phyloP scores from a whole-genome alignment of 2,797 vertebrate genomes.

The Sternarchorhynchus goeldii region DNA sequence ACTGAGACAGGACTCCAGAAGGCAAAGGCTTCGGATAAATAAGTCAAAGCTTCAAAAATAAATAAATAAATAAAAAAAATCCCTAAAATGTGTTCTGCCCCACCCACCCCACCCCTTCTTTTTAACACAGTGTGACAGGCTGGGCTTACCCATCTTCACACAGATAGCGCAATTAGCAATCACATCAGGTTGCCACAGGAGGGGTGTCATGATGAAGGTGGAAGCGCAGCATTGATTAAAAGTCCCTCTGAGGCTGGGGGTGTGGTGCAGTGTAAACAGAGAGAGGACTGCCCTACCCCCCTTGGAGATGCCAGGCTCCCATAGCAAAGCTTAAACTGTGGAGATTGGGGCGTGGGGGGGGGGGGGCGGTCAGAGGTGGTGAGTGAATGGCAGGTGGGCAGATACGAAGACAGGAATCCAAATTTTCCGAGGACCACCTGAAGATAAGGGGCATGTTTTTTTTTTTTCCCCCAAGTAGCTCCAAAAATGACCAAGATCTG shows the following conservation, averaged over 20 bases:
- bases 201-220: conserved; percentile 42
- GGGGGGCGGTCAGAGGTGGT: neutral
- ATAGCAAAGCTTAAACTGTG: conserved; percentile 29
- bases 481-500: too few relatives aligned
- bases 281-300: conserved; percentile 44
- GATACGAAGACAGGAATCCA: conserved; percentile 48
- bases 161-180: conserved; percentile 51
- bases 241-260: conserved; percentile 38
- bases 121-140: conserved; percentile 26
- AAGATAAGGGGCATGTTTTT: conserved; percentile 5
- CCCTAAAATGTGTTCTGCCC: conserved; percentile 35
- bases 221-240: conserved; percentile 51
- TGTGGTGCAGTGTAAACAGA: conserved; percentile 47
- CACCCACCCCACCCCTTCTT: too few relatives aligned
- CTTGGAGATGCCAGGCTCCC: conserved; percentile 48
- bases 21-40: conserved; percentile 42
- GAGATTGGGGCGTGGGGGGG: conserved; percentile 26
- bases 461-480: neutral
- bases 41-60: conserved; percentile 26
- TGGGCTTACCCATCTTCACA: conserved; percentile 22
- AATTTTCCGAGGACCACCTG: conserved; percentile 23
- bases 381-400: conserved; percentile 31
- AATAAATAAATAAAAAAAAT: neutral
- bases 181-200: conserved; percentile 51
- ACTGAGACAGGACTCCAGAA: conserved; percentile 27